These are phyloP conservation scores for Ernsta delagoae DNA, from an alignment of 2,888 invertebrate species.

Conservation along the genomic window DNA sequence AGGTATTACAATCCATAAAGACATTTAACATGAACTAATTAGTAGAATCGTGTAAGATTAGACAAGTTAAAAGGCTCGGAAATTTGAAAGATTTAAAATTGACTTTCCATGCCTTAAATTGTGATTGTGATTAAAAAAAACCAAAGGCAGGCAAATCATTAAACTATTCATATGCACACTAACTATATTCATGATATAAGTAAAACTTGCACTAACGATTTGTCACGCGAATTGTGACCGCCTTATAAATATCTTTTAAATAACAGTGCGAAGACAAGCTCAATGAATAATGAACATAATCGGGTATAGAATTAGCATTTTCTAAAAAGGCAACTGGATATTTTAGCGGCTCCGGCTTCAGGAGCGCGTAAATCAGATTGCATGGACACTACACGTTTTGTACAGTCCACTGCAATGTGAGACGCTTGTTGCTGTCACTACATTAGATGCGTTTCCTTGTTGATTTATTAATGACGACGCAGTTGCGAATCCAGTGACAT, in stretches of 20 bases:
- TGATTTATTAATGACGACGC: constrained; percentile 21
- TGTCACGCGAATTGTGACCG: constrained; percentile 38
- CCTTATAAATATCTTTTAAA: constrained; percentile 45
- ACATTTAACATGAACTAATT: too few species aligned
- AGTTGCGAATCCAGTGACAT: constrained; percentile 26
- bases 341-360: constrained; percentile 58
- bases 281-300: constrained; percentile 59
- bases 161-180: not conserved
- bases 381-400: constrained; percentile 71
- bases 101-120: too few species aligned
- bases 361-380: constrained; percentile 77
- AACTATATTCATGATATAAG: not conserved
- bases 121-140: too few species aligned
- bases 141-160: too few species aligned
- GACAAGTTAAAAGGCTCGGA: too few species aligned
- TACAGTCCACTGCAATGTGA: constrained; percentile 56
- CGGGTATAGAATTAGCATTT: constrained; percentile 64
- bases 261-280: constrained; percentile 48
- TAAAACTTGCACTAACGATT: not conserved
- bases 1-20: too few species aligned
- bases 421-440: constrained; percentile 32
- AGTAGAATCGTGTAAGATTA: too few species aligned
- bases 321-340: constrained; percentile 72
- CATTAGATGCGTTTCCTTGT: constrained; percentile 25
- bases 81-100: too few species aligned